A percentile compares a stretch with the other conserved stretches of the same genome.
Evolutionary conservation across 1,140 invertebrate genomes (phyloP).

Genomic region (Lineus longissimus): DNA sequence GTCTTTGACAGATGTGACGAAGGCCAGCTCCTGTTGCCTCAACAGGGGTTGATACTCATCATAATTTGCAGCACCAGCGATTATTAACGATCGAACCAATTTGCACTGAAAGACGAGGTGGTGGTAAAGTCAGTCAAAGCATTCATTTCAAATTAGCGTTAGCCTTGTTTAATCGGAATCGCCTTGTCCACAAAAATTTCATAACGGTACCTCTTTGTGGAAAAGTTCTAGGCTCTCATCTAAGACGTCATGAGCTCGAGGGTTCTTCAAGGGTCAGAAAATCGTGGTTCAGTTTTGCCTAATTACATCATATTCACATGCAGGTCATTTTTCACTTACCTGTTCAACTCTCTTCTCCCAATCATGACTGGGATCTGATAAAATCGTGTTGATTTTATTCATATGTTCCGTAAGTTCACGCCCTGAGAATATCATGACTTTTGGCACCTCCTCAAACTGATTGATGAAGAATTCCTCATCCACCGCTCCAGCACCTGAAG

Average conservation of each 20-base stretch:
- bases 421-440: slow-evolving; percentile 74
- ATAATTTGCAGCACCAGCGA: slow-evolving; percentile 72
- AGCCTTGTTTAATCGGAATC: too few species aligned
- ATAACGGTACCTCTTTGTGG: background rate
- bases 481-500: slow-evolving; percentile 70
- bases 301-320: background rate
- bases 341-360: slow-evolving; percentile 90
- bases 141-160: background rate
- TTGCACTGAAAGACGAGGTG: slow-evolving; percentile 65
- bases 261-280: too few species aligned
- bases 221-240: too few species aligned
- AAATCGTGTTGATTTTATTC: slow-evolving; percentile 68
- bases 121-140: background rate
- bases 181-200: too few species aligned
- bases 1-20: slow-evolving; percentile 83
- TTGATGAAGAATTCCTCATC: slow-evolving; percentile 83
- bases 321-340: slow-evolving; percentile 53
- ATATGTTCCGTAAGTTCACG: slow-evolving; percentile 82
- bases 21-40: slow-evolving; percentile 74
- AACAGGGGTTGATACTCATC: slow-evolving; percentile 78
- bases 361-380: slow-evolving; percentile 77
- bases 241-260: too few species aligned
- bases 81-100: slow-evolving; percentile 74
- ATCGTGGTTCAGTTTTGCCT: too few species aligned
- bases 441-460: slow-evolving; percentile 79